These are phyloP conservation scores for Anolis carolinensis DNA, from an alignment of 2,113 vertebrate species.

Conservation along the genomic window DNA sequence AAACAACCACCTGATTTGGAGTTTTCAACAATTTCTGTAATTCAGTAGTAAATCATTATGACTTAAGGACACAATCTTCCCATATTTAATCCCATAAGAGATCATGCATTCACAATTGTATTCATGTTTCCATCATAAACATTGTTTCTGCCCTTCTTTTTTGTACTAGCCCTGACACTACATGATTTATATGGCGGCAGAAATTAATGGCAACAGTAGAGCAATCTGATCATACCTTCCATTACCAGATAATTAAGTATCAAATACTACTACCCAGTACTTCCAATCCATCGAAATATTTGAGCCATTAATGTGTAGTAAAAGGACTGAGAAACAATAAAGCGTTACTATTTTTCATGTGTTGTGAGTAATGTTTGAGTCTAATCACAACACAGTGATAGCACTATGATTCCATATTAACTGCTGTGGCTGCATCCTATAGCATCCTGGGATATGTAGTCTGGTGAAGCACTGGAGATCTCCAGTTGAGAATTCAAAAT, in stretches of 20 bases:
- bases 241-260: slow-evolving; percentile 25
- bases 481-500: too few relatives aligned
- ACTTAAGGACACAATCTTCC: slow-evolving; percentile 56
- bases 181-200: slow-evolving; percentile 50
- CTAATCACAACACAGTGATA: not conserved
- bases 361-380: not conserved
- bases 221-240: slow-evolving; percentile 35
- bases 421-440: too few relatives aligned
- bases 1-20: slow-evolving; percentile 41
- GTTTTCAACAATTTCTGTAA: slow-evolving; percentile 64
- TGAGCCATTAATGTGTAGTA: not conserved
- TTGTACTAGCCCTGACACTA: slow-evolving; percentile 40
- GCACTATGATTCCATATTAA: too few relatives aligned
- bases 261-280: not conserved
- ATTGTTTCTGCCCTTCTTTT: slow-evolving; percentile 24
- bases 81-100: slow-evolving; percentile 51
- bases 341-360: not conserved
- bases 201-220: slow-evolving; percentile 30
- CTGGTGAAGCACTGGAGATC: too few relatives aligned
- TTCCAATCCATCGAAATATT: not conserved
- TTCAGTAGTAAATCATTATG: slow-evolving; percentile 63
- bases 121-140: slow-evolving; percentile 50
- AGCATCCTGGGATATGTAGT: too few relatives aligned
- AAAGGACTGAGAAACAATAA: not conserved
- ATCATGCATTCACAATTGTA: slow-evolving; percentile 50